A percentile compares a stretch with the other conserved stretches of the same genome.
These are phyloP conservation scores for Bombus affinis DNA, from an alignment of 1,140 invertebrate genomes.

Conservation along the genomic window DNA sequence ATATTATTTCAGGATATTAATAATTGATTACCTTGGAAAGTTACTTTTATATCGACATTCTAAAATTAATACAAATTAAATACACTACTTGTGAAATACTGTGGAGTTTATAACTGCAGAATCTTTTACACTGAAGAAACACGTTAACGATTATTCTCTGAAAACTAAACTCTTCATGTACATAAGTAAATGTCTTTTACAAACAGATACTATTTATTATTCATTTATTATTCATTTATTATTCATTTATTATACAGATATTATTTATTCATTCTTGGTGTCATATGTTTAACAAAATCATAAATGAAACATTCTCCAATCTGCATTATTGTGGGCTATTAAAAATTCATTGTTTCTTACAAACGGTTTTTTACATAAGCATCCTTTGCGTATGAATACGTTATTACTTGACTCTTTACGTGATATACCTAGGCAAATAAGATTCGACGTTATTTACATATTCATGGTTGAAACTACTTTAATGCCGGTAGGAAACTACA, in stretches of 20 bases:
- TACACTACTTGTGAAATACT: neutral
- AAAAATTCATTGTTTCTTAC: neutral
- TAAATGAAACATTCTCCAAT: neutral
- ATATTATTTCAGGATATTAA: neutral
- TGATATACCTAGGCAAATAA: neutral
- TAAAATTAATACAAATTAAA: no score
- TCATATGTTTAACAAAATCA: neutral
- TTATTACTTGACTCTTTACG: slow-evolving; percentile 3
- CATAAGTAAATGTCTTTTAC: neutral
- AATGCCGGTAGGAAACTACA: neutral
- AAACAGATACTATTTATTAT: neutral
- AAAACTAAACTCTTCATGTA: neutral
- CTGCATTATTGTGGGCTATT: neutral
- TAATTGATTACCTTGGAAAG: neutral
- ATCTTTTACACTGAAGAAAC: neutral
- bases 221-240: no score
- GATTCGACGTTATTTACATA: slow-evolving; percentile 18
- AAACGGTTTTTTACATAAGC: neutral
- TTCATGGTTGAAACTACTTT: slow-evolving; percentile 13
- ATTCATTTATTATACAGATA: no score
- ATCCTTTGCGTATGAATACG: neutral
- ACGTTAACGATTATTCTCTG: neutral
- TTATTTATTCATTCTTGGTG: neutral
- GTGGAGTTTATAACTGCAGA: neutral
- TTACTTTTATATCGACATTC: no score